These are phyloP conservation scores for Gymnocypris eckloni DNA, from an alignment of 2,797 vertebrate genomes.

Conservation along the genomic window DNA sequence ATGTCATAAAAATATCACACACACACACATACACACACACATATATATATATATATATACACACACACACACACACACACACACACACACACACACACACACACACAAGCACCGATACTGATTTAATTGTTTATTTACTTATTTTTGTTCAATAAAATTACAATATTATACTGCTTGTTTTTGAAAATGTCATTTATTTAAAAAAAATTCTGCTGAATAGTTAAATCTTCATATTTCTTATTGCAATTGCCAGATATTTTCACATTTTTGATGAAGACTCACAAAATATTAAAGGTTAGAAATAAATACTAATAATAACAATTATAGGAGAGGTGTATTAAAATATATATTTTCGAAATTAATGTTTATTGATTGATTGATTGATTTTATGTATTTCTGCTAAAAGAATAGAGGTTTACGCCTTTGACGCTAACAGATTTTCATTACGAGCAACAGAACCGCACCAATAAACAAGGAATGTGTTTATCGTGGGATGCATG, in stretches of 20 bases:
- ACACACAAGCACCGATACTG: too few species aligned
- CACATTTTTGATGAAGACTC: too few species aligned
- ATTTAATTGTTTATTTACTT: too few species aligned
- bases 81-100: too few species aligned
- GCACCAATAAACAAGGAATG: conserved; percentile 12
- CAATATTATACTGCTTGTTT: background rate
- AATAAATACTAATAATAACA: too few species aligned
- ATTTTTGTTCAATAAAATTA: background rate
- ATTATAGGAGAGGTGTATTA: background rate
- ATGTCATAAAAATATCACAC: background rate
- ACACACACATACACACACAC: too few species aligned
- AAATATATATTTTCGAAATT: background rate
- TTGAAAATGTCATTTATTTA: too few species aligned
- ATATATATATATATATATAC: too few species aligned
- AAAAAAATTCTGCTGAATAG: background rate
- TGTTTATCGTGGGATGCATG: background rate
- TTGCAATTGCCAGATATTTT: background rate
- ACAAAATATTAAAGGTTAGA: too few species aligned
- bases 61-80: too few species aligned
- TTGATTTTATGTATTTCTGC: background rate
- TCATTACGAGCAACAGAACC: background rate
- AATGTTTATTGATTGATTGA: too few species aligned
- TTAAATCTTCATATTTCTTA: background rate
- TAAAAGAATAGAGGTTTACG: background rate
- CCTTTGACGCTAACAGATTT: background rate